These are phyloP conservation scores for Carollia perspicillata DNA, from an alignment of 2,113 vertebrate species.

Conservation along the genomic window DNA sequence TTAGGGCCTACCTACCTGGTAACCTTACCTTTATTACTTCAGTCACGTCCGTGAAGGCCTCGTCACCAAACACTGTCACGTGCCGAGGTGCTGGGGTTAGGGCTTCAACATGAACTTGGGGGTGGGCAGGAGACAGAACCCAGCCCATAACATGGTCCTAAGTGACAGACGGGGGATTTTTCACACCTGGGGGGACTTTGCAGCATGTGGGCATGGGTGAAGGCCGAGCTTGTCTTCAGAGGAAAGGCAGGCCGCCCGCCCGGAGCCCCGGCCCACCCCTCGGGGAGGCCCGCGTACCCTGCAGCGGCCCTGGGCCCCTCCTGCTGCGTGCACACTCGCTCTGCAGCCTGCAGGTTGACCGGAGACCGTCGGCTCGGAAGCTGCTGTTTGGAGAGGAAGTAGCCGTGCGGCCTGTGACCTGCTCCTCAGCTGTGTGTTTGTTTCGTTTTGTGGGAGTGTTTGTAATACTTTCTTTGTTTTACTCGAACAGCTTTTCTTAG, in stretches of 20 bases:
- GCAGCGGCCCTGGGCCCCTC: neutral
- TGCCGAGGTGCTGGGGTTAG: too few species aligned
- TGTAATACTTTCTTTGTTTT: neutral
- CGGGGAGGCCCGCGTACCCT: accelerated
- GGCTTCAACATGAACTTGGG: accelerated
- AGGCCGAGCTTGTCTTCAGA: accelerated
- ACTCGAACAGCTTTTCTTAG: neutral
- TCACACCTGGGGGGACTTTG: accelerated
- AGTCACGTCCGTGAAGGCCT: neutral
- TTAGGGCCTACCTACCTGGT: too few species aligned
- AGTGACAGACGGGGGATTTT: neutral
- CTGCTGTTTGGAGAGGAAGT: neutral
- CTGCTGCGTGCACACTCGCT: accelerated
- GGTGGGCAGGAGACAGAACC: neutral
- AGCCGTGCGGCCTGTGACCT: neutral
- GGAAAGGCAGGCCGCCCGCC: neutral
- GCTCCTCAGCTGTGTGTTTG: neutral
- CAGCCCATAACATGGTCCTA: neutral
- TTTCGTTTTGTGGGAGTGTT: neutral
- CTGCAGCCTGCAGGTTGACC: neutral
- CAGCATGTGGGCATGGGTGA: neutral
- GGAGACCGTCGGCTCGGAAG: neutral
- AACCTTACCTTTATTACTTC: neutral
- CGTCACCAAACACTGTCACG: accelerated
- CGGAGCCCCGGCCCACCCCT: accelerated